phyloP scores from a whole-genome alignment of 2,888 invertebrate genomes.

The Trachelus tabidus region DNA sequence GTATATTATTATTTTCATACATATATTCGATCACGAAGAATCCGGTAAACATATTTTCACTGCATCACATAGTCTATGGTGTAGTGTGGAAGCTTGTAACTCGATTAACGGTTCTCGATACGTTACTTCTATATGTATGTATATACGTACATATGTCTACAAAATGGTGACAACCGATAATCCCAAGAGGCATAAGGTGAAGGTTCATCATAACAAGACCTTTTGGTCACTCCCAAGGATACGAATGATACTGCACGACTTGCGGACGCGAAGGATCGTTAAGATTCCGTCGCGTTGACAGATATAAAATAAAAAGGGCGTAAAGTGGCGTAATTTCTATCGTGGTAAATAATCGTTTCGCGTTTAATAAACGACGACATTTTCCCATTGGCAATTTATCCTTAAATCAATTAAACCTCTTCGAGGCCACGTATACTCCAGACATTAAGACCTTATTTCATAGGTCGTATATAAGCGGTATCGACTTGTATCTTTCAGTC shows the following conservation, averaged over 20 bases:
- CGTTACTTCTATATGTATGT: background rate
- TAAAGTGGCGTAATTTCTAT: background rate
- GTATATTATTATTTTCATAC: background rate
- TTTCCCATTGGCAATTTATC: background rate
- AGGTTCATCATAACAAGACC: background rate
- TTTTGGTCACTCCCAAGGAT: background rate
- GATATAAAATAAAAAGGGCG: background rate
- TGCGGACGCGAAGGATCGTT: background rate
- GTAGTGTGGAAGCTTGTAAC: background rate
- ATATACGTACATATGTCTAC: background rate
- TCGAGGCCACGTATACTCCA: background rate
- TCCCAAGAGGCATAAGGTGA: background rate
- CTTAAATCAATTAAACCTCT: background rate
- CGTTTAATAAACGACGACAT: background rate
- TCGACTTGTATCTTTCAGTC: background rate
- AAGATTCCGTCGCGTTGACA: background rate
- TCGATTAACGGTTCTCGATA: background rate
- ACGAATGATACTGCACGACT: background rate
- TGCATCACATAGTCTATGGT: background rate
- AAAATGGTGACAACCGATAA: background rate
- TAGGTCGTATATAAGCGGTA: background rate
- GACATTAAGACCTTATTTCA: background rate
- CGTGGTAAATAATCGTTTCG: background rate
- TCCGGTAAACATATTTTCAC: background rate
- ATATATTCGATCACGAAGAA: background rate